These are phyloP conservation scores for Prolemur simus DNA, from an alignment of 2,113 vertebrate genomes.

Conservation along the genomic window DNA sequence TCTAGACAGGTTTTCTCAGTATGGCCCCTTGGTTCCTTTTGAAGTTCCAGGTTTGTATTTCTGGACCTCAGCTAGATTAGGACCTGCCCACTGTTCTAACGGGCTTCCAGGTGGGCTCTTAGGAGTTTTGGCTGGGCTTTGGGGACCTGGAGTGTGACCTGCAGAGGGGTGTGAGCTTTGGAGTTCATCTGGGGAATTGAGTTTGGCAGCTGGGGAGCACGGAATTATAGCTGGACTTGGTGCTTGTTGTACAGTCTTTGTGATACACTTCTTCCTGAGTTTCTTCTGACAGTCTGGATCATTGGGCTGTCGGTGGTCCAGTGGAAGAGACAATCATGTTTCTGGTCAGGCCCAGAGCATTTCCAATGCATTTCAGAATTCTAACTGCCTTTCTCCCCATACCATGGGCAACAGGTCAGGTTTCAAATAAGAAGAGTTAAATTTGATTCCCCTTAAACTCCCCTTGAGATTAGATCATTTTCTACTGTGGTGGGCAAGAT, in stretches of 20 bases:
- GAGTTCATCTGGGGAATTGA: background rate
- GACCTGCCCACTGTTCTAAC: background rate
- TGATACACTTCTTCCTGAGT: background rate
- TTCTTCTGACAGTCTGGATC: background rate
- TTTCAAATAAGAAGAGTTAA: background rate
- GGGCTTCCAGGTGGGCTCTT: background rate
- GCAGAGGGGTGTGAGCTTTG: conserved; percentile 48
- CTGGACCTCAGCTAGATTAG: background rate
- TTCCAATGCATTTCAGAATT: background rate
- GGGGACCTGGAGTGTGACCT: conserved; percentile 69
- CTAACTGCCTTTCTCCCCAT: background rate
- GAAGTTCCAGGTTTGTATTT: background rate
- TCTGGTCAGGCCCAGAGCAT: background rate
- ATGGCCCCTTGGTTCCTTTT: background rate
- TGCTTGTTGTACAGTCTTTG: conserved; percentile 51
- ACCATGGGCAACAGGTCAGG: background rate
- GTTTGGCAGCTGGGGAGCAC: background rate
- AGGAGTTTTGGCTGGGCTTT: background rate
- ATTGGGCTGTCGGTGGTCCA: conserved; percentile 15
- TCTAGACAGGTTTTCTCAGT: background rate
- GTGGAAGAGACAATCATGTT: background rate
- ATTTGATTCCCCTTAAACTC: background rate
- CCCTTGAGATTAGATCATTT: background rate
- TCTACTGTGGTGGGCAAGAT: background rate
- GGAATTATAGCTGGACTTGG: background rate